Percentiles rank a stretch among this genome's conserved stretches.
phyloP scores from a whole-genome alignment of 2,888 invertebrate species.

The Hemicrepidius hirtus region DNA sequence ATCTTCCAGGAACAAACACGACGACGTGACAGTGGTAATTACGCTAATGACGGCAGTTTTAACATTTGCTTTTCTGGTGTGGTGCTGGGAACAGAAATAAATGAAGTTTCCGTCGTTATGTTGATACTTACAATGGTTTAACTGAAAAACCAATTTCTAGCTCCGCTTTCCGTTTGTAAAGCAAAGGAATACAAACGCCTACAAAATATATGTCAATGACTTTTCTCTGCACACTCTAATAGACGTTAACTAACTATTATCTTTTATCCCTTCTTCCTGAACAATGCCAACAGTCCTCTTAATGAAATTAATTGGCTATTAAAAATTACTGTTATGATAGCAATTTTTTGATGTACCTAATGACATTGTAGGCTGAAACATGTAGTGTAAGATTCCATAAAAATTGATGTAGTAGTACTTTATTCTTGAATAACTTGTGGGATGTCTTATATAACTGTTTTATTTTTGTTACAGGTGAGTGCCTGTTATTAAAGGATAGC shows the following conservation, averaged over 20 bases:
- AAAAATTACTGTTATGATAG: too few species aligned
- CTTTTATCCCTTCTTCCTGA: too few species aligned
- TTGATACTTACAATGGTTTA: slow-evolving; percentile 14
- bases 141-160: slow-evolving; percentile 17
- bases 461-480: slow-evolving; percentile 1
- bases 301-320: too few species aligned
- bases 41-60: slow-evolving; percentile 49
- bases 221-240: slow-evolving; percentile 2
- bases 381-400: too few species aligned
- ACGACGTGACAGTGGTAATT: slow-evolving; percentile 45
- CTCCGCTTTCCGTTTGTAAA: not conserved
- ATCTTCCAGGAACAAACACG: slow-evolving; percentile 35
- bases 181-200: slow-evolving; percentile 1
- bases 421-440: too few species aligned
- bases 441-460: too few species aligned
- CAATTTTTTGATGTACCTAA: too few species aligned
- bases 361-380: too few species aligned
- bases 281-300: too few species aligned
- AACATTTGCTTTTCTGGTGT: slow-evolving; percentile 45
- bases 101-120: slow-evolving; percentile 37
- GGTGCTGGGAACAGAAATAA: slow-evolving; percentile 41
- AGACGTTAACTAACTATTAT: too few species aligned
- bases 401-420: too few species aligned
- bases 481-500: not conserved
- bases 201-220: slow-evolving; percentile 1